phyloP scores from a whole-genome alignment of 2,113 vertebrate genomes.

The Ciconia boyciana region DNA sequence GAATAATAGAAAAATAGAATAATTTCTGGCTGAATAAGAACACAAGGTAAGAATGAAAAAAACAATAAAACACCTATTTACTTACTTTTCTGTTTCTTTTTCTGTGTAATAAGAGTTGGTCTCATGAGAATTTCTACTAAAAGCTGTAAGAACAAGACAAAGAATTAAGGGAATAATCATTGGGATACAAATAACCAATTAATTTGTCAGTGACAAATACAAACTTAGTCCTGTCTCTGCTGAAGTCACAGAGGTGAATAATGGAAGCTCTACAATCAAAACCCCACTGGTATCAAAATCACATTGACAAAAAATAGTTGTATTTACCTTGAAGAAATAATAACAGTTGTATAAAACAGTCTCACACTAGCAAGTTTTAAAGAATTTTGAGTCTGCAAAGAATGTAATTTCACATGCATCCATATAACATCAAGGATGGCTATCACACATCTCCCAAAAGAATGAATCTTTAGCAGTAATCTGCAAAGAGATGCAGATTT shows the following conservation, averaged over 20 bases:
- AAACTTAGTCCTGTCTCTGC: neutral
- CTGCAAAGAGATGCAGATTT: neutral
- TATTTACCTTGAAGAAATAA: neutral
- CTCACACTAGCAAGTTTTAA: neutral
- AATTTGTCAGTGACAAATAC: neutral
- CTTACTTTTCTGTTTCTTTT: constrained; percentile 94
- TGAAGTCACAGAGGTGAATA: neutral
- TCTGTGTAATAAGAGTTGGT: constrained; percentile 92
- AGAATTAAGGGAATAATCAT: neutral
- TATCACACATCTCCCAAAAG: neutral
- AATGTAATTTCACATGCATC: neutral
- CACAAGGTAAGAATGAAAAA: neutral
- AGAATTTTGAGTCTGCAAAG: neutral
- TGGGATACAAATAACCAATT: neutral
- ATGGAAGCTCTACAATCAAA: neutral
- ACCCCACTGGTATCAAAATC: neutral
- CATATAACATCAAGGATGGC: neutral
- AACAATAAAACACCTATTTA: neutral
- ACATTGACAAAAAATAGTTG: neutral
- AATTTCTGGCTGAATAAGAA: neutral
- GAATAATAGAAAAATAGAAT: neutral
- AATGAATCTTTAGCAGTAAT: neutral
- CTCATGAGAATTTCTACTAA: constrained; percentile 98
- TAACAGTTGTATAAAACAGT: neutral
- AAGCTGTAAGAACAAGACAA: constrained; percentile 76